phyloP scores from a whole-genome alignment of 2,797 vertebrate species.

The Gallinago solitaria region DNA sequence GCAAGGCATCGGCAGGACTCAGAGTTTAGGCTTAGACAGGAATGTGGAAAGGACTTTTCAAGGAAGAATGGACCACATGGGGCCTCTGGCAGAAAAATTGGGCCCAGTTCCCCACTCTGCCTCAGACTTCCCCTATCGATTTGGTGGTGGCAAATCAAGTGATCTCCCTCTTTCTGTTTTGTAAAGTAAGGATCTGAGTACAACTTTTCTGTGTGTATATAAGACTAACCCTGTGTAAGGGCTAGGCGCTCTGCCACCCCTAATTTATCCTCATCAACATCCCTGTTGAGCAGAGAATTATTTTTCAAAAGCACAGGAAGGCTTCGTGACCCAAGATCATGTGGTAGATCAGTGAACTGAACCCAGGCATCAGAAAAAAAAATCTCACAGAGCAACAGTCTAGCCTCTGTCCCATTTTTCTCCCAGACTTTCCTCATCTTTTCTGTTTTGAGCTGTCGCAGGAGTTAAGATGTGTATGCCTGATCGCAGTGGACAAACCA shows the following conservation, averaged over 20 bases:
- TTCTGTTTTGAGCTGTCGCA: background rate
- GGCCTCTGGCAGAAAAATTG: background rate
- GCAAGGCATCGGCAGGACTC: background rate
- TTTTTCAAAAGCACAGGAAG: conserved; percentile 15
- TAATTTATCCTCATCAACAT: background rate
- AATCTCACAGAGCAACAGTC: background rate
- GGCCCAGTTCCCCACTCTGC: background rate
- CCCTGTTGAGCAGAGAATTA: background rate
- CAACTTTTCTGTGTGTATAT: background rate
- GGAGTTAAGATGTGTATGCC: background rate
- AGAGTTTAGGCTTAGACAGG: background rate
- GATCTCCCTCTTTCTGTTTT: background rate
- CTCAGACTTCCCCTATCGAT: background rate
- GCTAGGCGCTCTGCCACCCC: background rate
- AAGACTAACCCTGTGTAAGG: background rate
- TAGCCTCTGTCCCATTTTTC: background rate
- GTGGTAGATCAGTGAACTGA: background rate
- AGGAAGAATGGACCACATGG: background rate
- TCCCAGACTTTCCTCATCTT: background rate
- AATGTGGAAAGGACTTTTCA: background rate
- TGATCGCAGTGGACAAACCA: background rate
- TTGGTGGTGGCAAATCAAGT: background rate
- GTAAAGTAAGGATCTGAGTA: background rate
- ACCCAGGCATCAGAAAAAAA: background rate
- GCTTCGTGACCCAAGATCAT: background rate